Conservation (phyloP, 2,797 vertebrate genomes). For the Taeniopygia guttata region DNA sequence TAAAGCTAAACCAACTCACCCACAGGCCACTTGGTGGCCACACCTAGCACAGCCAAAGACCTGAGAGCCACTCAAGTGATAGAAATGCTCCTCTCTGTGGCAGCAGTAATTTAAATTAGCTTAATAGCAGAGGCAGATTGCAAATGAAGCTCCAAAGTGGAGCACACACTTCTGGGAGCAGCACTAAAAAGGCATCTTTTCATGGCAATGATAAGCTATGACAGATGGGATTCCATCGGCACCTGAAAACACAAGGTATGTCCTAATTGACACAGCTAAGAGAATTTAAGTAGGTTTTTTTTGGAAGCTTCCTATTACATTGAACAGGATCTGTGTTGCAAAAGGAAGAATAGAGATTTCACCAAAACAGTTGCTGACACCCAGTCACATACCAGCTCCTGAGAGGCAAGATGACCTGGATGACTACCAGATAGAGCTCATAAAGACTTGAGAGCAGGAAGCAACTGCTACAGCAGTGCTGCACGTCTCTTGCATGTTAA, state of each 20-base stretch:
- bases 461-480: not conserved
- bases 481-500: not conserved
- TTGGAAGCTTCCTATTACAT: not conserved
- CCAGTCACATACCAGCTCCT: not conserved
- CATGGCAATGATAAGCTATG: not conserved
- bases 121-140: not conserved
- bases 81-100: not conserved
- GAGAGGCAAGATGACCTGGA: not conserved
- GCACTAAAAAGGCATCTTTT: not conserved
- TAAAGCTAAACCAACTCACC: not conserved
- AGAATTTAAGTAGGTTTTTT: not conserved
- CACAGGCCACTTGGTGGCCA: not conserved
- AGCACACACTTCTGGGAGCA: not conserved
- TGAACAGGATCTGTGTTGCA: not conserved
- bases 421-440: not conserved
- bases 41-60: not conserved
- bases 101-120: not conserved
- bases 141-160: not conserved
- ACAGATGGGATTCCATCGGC: not conserved
- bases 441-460: not conserved
- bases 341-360: not conserved
- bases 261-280: not conserved
- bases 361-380: not conserved
- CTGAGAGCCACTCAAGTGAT: rapidly evolving
- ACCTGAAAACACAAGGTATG: not conserved